Percentiles rank a stretch among this genome's conserved stretches.
phyloP scores from a whole-genome alignment of 2,797 vertebrate species.

The Enteromius mattozi region DNA sequence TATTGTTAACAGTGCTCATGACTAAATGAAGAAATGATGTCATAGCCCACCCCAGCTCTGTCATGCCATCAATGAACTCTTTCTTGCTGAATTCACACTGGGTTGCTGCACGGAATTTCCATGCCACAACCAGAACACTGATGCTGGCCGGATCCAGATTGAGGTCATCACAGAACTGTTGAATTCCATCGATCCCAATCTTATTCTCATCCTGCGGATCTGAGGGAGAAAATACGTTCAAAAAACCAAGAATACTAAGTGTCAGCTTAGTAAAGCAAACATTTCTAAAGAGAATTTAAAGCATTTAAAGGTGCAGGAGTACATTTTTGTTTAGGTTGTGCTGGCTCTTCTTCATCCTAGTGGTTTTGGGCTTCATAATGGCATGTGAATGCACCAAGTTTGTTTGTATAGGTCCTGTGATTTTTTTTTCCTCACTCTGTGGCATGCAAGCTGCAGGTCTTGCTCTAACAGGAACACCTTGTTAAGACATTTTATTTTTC shows the following conservation, averaged over 20 bases:
- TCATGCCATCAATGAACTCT: slow-evolving; percentile 97
- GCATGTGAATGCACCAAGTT: background rate
- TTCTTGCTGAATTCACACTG: slow-evolving; percentile 98
- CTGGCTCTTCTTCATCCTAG: background rate
- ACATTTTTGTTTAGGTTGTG: background rate
- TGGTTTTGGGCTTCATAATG: slow-evolving; percentile 4
- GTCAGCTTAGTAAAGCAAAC: background rate
- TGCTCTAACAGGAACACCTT: background rate
- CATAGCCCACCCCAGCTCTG: slow-evolving; percentile 90
- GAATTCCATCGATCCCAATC: slow-evolving; percentile 96
- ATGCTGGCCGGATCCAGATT: slow-evolving; percentile 92
- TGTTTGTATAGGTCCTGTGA: background rate
- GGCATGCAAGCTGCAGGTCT: background rate
- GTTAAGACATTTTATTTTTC: background rate
- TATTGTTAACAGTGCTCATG: background rate
- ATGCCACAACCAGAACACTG: slow-evolving; percentile 92
- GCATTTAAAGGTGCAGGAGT: background rate
- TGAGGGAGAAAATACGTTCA: slow-evolving; percentile 61
- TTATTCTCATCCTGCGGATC: slow-evolving; percentile 98
- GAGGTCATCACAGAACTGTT: slow-evolving; percentile 96
- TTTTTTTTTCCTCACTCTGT: background rate
- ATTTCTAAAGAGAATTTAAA: background rate
- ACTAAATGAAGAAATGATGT: slow-evolving; percentile 34
- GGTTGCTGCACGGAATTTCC: slow-evolving; percentile 96
- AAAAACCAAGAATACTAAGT: background rate